These are phyloP conservation scores for Eumacrocentrus americanus DNA, from an alignment of 2,888 invertebrate genomes.

Conservation along the genomic window DNA sequence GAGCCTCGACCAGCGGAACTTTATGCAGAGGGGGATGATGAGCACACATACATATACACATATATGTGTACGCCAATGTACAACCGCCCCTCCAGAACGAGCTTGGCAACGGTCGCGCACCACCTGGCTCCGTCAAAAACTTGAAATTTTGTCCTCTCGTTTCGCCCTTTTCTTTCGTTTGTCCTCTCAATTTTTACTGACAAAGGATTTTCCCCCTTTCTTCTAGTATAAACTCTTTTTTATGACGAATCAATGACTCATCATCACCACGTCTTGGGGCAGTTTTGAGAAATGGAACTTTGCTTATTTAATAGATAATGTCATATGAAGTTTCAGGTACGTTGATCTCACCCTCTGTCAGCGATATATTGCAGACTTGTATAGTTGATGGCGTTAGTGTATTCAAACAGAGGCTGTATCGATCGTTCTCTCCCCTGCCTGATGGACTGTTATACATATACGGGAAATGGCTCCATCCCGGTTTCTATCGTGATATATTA, in stretches of 20 bases:
- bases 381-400: no score
- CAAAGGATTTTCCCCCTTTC: not conserved
- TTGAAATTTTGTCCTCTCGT: constrained; percentile 14
- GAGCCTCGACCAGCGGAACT: not conserved
- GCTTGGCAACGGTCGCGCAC: constrained; percentile 56
- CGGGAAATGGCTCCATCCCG: no score
- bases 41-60: not conserved
- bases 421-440: no score
- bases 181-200: not conserved
- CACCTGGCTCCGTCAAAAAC: constrained; percentile 50
- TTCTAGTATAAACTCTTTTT: no score
- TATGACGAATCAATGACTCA: not conserved
- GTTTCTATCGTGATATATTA: no score
- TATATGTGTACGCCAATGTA: constrained; percentile 35
- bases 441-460: no score
- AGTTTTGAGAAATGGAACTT: no score
- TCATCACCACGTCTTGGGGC: not conserved
- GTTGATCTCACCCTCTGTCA: no score
- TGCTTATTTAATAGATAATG: no score
- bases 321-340: no score
- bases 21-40: not conserved
- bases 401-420: no score
- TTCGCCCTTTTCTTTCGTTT: constrained; percentile 20
- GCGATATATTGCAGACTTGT: no score
- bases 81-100: constrained; percentile 42